Evolutionary conservation across 2,888 invertebrate genomes (phyloP), one percentile per base, ranked within the genome.

Genomic region (Epistrophe grossulariae): DNA sequence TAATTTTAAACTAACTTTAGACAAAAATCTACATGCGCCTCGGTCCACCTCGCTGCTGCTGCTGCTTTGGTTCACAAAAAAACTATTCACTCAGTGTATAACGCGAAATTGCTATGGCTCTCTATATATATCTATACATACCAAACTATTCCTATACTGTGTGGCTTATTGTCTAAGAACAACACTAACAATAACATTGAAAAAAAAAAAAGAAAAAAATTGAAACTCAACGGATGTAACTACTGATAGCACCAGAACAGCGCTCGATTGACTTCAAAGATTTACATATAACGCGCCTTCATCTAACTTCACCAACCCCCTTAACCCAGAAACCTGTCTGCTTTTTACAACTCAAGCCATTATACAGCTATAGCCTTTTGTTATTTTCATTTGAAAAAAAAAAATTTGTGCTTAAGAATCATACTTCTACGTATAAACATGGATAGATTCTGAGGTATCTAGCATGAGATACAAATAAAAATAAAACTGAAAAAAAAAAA

Each of bases 201-300:
- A 13, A 60, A 7, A 31, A 31, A 31, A 0, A 31, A 31, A 24
- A 24, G 60, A 43, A 71, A 57, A 71, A 57, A 50, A 0, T 24
- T 24, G 59, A 64, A n/a, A 48, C 11, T 50, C 66, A 62, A 48
- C 52, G 73, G 74, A 79, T 87, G 82, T 71, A 82, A 82, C 70
- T 73, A 66, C 85, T 87, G 85, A 87, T 87, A 87, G 82, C 64
- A 52, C 38, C 38, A 66, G 19, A 78, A 73, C 78, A 82, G 74
- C 64, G 59, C 82, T 72, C 79, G 85, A 82, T 82, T 78, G 82
- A 87, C 82, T 87, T 87, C 38, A 74, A 71, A 87, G 85, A 87
- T 87, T 87, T 87, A 87, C 85, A 87, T 87, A 82, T 79, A 79
- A 85, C 85, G 82, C 85, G 85, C 82, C 85, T 74, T 74, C 78